Percentiles rank a stretch among this genome's conserved stretches.
Evolutionary conservation across 2,888 invertebrate species (phyloP).

Genomic region (Bimastos eiseni): DNA sequence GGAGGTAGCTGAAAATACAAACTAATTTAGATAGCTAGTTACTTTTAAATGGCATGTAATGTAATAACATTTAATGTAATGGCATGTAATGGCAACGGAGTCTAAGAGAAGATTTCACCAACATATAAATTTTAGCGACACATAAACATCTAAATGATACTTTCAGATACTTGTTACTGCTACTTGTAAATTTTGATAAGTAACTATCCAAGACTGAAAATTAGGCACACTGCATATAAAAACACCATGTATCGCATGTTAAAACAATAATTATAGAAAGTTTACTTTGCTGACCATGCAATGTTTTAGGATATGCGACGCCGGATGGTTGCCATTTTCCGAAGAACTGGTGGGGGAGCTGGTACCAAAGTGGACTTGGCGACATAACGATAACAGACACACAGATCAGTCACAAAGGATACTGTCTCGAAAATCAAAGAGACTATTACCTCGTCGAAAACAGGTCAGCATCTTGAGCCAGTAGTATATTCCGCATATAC

Average conservation of each 20-base stretch:
- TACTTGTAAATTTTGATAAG: no score
- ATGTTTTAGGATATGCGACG: background rate
- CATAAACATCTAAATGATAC: no score
- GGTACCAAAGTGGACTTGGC: conserved; percentile 36
- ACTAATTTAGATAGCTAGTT: no score
- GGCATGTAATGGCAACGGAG: no score
- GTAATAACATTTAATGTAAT: no score
- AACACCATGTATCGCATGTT: background rate
- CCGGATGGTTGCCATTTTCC: conserved; percentile 27
- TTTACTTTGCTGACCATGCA: background rate
- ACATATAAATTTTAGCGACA: no score
- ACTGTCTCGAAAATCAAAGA: conserved; percentile 29
- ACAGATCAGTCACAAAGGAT: conserved; percentile 32
- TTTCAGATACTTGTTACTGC: no score
- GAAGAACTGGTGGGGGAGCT: conserved; percentile 31
- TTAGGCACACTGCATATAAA: background rate
- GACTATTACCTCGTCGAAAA: conserved; percentile 36
- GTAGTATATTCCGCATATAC: background rate
- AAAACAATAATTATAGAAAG: background rate
- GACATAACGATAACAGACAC: conserved; percentile 28
- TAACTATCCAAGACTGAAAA: no score
- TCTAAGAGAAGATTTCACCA: no score
- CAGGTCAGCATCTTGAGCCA: conserved; percentile 26
- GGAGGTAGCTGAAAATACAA: no score
- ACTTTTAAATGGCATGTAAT: no score